Evolutionary conservation across 1,140 invertebrate species (phyloP).

Genomic region (Hylaeus volcanicus): DNA sequence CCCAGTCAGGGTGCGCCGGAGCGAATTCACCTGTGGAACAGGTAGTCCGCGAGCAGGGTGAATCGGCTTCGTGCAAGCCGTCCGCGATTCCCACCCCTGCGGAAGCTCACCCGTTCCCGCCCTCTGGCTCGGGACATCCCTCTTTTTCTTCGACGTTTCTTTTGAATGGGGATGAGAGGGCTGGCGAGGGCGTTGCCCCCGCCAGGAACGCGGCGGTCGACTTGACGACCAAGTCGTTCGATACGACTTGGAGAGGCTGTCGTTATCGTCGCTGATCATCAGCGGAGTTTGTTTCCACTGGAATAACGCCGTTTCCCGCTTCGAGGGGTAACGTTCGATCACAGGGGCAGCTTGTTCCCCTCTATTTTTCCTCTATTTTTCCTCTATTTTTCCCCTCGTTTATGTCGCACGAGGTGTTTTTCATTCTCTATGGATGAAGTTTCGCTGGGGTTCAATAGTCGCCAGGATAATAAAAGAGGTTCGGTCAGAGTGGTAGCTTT

Average conservation of each 20-base stretch:
- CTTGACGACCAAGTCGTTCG: slow-evolving; percentile 59
- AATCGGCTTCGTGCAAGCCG: slow-evolving; percentile 39
- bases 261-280: slow-evolving; percentile 41
- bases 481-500: no score
- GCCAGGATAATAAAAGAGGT: no score
- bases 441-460: no score
- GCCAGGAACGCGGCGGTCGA: slow-evolving; percentile 57
- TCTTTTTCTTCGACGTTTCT: slow-evolving; percentile 55
- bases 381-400: no score
- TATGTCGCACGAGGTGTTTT: no score
- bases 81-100: slow-evolving; percentile 23
- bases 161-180: slow-evolving; percentile 62
- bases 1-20: not conserved
- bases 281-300: not conserved
- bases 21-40: slow-evolving; percentile 34
- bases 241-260: slow-evolving; percentile 53
- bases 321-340: no score
- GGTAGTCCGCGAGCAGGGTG: not conserved
- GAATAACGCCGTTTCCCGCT: not conserved
- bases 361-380: no score
- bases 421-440: no score
- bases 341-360: no score
- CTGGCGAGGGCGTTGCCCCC: slow-evolving; percentile 63
- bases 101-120: slow-evolving; percentile 39
- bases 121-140: slow-evolving; percentile 27